Base-by-base conservation (phyloP, 1,140 invertebrate genomes). In the Drosophila albomicans region DNA sequence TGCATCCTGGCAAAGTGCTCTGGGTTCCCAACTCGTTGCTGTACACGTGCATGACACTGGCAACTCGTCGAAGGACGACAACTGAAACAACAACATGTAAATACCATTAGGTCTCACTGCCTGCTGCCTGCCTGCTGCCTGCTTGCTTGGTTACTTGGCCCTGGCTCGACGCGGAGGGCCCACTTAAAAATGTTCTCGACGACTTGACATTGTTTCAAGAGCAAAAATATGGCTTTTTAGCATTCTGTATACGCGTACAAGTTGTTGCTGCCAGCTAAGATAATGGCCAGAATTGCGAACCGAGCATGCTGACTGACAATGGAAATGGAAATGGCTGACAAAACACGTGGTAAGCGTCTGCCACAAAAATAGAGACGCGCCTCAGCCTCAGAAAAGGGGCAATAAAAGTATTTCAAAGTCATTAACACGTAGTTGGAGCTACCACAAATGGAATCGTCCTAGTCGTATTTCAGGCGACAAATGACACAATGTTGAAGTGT, bases 151-250 rank as follows among this genome's bases (percentile, higher is more conserved):
- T 28, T 48, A 38, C 51, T 74, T 72, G 75, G 67, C 82, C 78
- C 48, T 78, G 82, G 78, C 80, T 41, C 52, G 43, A 15, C 51
- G 59, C 70, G 49, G 11, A 68, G 79, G 64, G 63, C 51, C 30
- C 76, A 82, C 82, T 85, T 77, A 63, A 87, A 75, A 66, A 75
- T 71, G 68, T 73, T 75, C 79, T 87, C 82, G 86, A 82, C 82
- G 71, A 86, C 79, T 82, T 87, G 82, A 86, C 82, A 86, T 86
- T 86, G 82, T 86, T 87, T 87, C 76, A 86, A 86, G 84, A 87
- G 82, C 75, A 82, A 67, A 73, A 85, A 66, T 76, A 76, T 84
- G 82, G 78, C 81, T 82, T 79, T 79, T 85, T 69, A 79, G 75
- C 82, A 67, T 65, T 66, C 49, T 77, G 61, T 73, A 69, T 58